These are phyloP conservation scores for Leptinotarsa rubiginosa DNA, from an alignment of 2,888 invertebrate genomes.

Conservation along the genomic window DNA sequence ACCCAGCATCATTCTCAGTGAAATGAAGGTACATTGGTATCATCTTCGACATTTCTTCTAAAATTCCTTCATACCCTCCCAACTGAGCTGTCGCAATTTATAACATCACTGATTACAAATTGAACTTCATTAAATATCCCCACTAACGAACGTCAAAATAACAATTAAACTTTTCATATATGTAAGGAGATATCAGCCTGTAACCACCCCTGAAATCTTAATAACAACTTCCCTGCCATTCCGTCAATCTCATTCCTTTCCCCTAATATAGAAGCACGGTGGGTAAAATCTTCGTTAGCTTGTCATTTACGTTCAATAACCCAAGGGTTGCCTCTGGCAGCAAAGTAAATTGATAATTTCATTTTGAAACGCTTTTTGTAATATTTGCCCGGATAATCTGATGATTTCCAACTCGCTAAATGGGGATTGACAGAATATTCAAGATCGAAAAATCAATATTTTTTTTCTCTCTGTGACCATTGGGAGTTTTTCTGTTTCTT, in stretches of 20 bases:
- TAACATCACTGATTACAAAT: neutral
- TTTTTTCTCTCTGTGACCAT: no score
- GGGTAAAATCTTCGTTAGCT: conserved; percentile 19
- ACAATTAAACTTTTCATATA: conserved; percentile 8
- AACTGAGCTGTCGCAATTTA: neutral
- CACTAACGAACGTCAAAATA: neutral
- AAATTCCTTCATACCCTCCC: no score
- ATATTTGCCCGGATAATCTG: neutral
- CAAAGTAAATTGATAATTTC: neutral
- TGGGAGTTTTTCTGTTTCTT: no score
- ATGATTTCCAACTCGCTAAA: neutral
- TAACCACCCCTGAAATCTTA: conserved; percentile 2
- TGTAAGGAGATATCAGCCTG: neutral
- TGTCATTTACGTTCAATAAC: conserved; percentile 7
- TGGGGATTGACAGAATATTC: neutral
- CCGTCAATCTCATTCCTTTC: conserved; percentile 8
- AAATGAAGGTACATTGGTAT: no score
- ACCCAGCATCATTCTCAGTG: no score
- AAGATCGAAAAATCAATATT: no score
- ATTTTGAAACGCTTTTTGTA: neutral
- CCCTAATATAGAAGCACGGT: neutral
- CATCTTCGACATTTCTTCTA: no score
- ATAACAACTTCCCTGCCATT: conserved; percentile 11
- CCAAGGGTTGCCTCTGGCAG: conserved; percentile 5
- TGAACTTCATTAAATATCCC: neutral